Base-by-base conservation (phyloP, 1,140 invertebrate genomes). In the Sycophaga agraensis region DNA sequence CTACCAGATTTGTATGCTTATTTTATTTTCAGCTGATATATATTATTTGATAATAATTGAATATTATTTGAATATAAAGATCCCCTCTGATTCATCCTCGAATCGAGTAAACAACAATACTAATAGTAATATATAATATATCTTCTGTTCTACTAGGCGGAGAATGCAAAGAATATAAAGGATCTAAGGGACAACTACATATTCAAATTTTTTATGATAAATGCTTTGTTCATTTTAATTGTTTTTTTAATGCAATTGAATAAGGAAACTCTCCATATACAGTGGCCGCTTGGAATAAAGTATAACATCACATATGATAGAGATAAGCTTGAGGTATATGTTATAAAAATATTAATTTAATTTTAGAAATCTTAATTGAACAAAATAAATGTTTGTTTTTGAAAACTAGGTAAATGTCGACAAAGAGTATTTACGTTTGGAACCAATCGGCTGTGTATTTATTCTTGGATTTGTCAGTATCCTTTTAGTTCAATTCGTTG, bases 161-260 rank as follows among this genome's bases (percentile, higher is more conserved):
- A 83, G 68, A 84, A 89, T 63, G 78, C 79, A 1, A 74, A 82
- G 40, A 85, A 86, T 21, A 75, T 93, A 26, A 85, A 83, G 53
- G 83, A 86, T 31, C 76, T 92, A 16, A 81, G 91, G 12, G 88
- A 93, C 72, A 87, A 89, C 67, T 84, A 85, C 57, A 84, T 90
- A 1, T 89, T 92, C 68, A 88, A 88, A 40, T 94, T 93, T 74
- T 88, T 91, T 48, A 93, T 93, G 87, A 77, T 93, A 2, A 95
- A 95, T 74, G 85, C 88, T 7, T 79, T 94, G 2, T 95, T 93
- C 76, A 89, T 94, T 21, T 77, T 93, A 17, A 85, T 91, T 42
- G 85, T 93, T 0, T 89, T 93, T 64, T 79, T 93, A 39, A 83
- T 94, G 64, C 91, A 93, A 78, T 73, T 91, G 42, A 86, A 91